phyloP scores from a whole-genome alignment of 2,113 vertebrate genomes.

The Siniperca chuatsi region DNA sequence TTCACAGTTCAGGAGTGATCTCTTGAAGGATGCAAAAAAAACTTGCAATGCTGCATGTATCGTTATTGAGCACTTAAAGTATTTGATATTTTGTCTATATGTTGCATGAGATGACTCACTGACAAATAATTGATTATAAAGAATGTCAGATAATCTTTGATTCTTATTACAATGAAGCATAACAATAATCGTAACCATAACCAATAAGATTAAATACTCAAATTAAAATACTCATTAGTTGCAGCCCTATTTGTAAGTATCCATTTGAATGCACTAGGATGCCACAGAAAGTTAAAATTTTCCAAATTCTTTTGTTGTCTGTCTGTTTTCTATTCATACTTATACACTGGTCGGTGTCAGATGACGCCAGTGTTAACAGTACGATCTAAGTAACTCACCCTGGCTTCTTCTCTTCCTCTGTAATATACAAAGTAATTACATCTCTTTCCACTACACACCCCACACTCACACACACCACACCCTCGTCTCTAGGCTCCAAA shows the following conservation, averaged over 20 bases:
- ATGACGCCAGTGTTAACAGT: conserved; percentile 28
- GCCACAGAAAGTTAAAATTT: not conserved
- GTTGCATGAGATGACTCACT: not conserved
- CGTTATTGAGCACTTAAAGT: not conserved
- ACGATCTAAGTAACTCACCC: conserved; percentile 14
- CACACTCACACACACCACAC: conserved; percentile 47
- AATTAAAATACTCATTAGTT: not conserved
- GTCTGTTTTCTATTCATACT: conserved; percentile 2
- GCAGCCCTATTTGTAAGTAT: not conserved
- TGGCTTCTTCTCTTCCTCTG: conserved; percentile 42
- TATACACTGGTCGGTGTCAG: conserved; percentile 2
- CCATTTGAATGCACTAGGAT: not conserved
- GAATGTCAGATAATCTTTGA: not conserved
- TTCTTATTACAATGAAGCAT: too few relatives aligned
- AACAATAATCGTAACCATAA: too few relatives aligned
- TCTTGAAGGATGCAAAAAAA: not conserved
- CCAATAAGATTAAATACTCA: not conserved
- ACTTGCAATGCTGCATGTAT: not conserved
- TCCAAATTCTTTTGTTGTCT: conserved; percentile 19
- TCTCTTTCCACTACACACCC: conserved; percentile 57
- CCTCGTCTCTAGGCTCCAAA: conserved; percentile 69
- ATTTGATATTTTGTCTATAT: not conserved
- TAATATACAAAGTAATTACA: conserved; percentile 70
- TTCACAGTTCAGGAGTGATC: not conserved
- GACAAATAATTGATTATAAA: not conserved